Evolutionary conservation across 2,797 vertebrate species (phyloP).

Genomic region (Alosa sapidissima): DNA sequence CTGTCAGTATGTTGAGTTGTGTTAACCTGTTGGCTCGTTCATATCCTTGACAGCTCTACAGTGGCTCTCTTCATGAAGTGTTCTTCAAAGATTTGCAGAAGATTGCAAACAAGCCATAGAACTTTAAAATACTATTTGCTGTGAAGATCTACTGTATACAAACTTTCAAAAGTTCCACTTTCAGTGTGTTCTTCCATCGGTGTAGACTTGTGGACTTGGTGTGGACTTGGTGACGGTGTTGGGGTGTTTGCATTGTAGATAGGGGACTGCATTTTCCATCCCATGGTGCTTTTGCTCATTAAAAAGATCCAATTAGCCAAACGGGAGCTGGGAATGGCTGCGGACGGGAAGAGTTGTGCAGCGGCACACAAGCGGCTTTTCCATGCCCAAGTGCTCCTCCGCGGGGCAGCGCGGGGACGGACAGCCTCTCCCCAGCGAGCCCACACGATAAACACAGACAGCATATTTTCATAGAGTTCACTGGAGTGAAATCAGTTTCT

Average conservation of each 20-base stretch:
- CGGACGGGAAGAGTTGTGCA: background rate
- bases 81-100: background rate
- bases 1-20: background rate
- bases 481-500: slow-evolving; percentile 13
- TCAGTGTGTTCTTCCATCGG: background rate
- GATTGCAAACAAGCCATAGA: background rate
- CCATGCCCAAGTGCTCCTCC: slow-evolving; percentile 10
- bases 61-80: background rate
- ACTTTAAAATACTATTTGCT: background rate
- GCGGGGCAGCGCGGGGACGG: background rate
- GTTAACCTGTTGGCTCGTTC: background rate
- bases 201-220: background rate
- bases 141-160: background rate
- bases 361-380: background rate
- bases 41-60: background rate
- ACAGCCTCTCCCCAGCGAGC: background rate
- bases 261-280: background rate
- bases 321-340: background rate
- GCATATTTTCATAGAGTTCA: background rate
- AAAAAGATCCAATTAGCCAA: background rate
- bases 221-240: background rate
- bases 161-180: background rate
- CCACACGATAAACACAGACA: background rate
- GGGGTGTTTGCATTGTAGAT: background rate
- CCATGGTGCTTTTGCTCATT: background rate